Conservation (phyloP, 2,797 vertebrate genomes). For the Mormyrus hasselquistii region DNA sequence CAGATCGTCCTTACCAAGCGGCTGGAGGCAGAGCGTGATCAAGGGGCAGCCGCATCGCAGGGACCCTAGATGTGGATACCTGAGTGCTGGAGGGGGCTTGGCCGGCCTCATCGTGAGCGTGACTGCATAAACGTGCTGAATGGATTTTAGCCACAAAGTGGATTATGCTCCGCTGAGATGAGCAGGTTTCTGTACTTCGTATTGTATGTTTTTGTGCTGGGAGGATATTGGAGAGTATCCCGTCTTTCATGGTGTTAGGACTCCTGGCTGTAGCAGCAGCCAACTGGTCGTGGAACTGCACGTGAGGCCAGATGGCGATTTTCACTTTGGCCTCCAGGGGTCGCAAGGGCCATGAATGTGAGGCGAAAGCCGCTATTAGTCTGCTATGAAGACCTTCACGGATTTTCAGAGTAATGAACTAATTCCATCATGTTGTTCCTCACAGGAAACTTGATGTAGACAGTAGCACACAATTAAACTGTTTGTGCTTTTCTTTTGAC, state of each 20-base stretch:
- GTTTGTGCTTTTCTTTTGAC: background rate
- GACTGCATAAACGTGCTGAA: background rate
- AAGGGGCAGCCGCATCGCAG: slow-evolving; percentile 18
- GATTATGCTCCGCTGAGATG: background rate
- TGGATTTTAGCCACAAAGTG: background rate
- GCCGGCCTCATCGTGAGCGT: background rate
- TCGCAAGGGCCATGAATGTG: background rate
- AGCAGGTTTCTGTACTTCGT: background rate
- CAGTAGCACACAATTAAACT: background rate
- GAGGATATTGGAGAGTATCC: background rate
- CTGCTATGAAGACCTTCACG: background rate
- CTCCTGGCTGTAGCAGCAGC: background rate
- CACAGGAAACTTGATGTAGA: background rate
- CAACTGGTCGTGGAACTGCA: background rate
- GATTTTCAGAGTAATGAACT: background rate
- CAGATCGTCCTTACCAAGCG: slow-evolving; percentile 72
- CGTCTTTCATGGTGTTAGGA: background rate
- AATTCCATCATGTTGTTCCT: background rate
- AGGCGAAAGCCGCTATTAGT: background rate
- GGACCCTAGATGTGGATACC: slow-evolving; percentile 9
- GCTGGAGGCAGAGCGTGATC: slow-evolving; percentile 64
- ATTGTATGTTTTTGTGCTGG: background rate
- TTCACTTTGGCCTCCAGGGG: background rate
- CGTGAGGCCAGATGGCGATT: background rate
- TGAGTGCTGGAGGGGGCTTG: background rate